These are phyloP conservation scores for Nothobranchius furzeri DNA, from an alignment of 2,113 vertebrate species.

Conservation along the genomic window DNA sequence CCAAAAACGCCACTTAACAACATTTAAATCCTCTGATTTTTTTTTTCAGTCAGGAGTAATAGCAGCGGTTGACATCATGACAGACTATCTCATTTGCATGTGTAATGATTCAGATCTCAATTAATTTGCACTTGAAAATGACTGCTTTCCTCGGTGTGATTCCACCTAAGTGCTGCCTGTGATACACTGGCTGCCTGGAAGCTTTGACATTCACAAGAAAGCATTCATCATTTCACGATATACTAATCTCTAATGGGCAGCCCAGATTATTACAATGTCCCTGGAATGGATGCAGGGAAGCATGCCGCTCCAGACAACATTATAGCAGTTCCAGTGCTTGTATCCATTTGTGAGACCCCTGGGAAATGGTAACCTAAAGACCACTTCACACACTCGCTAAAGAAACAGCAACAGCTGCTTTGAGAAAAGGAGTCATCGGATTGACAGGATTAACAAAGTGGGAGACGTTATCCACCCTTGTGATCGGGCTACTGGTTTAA, in stretches of 20 bases:
- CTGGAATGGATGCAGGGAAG: slow-evolving; percentile 17
- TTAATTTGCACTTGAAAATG: slow-evolving; percentile 52
- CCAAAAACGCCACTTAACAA: slow-evolving; percentile 21
- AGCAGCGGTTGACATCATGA: slow-evolving; percentile 20
- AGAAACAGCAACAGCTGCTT: neutral
- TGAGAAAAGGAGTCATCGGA: too few species aligned
- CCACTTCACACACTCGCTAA: neutral
- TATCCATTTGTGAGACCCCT: slow-evolving; percentile 2
- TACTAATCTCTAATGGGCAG: slow-evolving; percentile 34
- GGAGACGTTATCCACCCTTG: too few species aligned
- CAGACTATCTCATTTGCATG: slow-evolving; percentile 44
- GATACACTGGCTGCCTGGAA: slow-evolving; percentile 36
- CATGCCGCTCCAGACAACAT: neutral
- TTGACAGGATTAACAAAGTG: too few species aligned
- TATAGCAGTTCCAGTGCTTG: slow-evolving; percentile 18
- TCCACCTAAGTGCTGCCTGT: slow-evolving; percentile 31
- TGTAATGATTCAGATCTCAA: slow-evolving; percentile 36
- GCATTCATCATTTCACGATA: slow-evolving; percentile 48
- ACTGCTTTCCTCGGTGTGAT: slow-evolving; percentile 39
- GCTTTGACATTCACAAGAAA: slow-evolving; percentile 48
- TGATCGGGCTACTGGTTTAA: too few species aligned
- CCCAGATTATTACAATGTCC: slow-evolving; percentile 18
- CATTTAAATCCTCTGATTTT: slow-evolving; percentile 26
- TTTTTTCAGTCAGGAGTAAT: slow-evolving; percentile 39
- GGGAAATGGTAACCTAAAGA: neutral